Conservation (phyloP, 2,797 vertebrate genomes). For the Melanotaenia parkinsoni region DNA sequence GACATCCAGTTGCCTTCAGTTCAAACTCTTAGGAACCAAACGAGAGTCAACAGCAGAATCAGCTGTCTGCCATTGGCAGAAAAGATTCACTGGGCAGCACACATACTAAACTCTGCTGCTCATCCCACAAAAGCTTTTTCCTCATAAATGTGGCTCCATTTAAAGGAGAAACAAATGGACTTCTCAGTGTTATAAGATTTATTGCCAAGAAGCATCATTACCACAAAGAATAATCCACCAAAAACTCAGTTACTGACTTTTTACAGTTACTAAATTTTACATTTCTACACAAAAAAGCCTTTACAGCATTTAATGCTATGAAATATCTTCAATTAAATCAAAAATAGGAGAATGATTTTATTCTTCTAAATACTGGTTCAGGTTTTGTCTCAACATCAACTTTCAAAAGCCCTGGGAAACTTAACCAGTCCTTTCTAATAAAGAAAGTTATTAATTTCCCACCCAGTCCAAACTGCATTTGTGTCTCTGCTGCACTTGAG, state of each 20-base stretch:
- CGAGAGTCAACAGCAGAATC: background rate
- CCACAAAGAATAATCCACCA: background rate
- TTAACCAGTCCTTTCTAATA: background rate
- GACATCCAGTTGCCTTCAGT: too few relatives aligned
- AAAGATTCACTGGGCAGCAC: too few relatives aligned
- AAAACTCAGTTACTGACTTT: background rate
- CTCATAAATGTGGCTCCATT: background rate
- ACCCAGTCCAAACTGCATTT: constrained; percentile 18
- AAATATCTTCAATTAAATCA: background rate
- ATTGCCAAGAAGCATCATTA: background rate
- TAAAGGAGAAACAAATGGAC: background rate
- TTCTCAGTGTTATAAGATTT: too few relatives aligned
- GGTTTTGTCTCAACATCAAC: background rate
- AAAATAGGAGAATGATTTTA: background rate
- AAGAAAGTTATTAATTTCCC: constrained; percentile 30
- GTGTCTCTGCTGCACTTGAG: background rate
- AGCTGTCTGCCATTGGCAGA: too few relatives aligned
- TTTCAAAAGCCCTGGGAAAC: background rate
- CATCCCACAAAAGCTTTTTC: background rate
- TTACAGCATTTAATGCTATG: background rate
- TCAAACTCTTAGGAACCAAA: background rate
- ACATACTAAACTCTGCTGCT: background rate
- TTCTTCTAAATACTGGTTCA: background rate
- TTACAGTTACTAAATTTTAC: background rate
- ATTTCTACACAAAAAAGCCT: too few relatives aligned